These are phyloP conservation scores for Andrena praecox DNA, from an alignment of 2,888 invertebrate genomes.

Conservation along the genomic window DNA sequence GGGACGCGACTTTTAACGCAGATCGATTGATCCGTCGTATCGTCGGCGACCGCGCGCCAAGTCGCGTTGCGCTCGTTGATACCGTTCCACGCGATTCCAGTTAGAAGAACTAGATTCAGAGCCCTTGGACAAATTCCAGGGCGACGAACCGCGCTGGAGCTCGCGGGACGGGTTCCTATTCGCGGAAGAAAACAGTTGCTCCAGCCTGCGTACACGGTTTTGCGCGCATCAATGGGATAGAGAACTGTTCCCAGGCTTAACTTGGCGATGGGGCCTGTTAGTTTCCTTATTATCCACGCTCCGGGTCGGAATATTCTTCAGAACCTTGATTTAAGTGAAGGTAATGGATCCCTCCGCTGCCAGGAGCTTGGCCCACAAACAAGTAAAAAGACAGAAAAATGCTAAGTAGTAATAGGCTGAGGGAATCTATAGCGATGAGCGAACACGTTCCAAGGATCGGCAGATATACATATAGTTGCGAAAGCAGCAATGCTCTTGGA, in stretches of 20 bases:
- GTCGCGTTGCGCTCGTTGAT: neutral
- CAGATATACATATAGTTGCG: neutral
- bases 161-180: constrained; percentile 2
- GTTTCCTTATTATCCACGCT: neutral
- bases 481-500: neutral
- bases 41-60: neutral
- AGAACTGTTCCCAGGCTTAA: constrained; percentile 32
- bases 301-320: too few relatives aligned
- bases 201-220: constrained; percentile 4
- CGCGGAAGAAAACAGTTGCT: constrained; percentile 30
- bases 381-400: too few relatives aligned
- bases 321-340: too few relatives aligned
- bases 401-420: too few relatives aligned
- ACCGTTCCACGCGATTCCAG: constrained; percentile 30
- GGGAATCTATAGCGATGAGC: too few relatives aligned
- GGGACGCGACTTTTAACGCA: too few relatives aligned
- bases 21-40: too few relatives aligned
- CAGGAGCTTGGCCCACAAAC: too few relatives aligned
- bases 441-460: neutral
- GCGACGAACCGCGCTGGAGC: neutral
- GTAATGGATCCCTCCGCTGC: too few relatives aligned
- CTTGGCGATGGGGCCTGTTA: neutral
- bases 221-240: neutral
- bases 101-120: constrained; percentile 42
- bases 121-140: constrained; percentile 33